Conservation (phyloP, 2,888 invertebrate species). For the Cephus pulcher region DNA sequence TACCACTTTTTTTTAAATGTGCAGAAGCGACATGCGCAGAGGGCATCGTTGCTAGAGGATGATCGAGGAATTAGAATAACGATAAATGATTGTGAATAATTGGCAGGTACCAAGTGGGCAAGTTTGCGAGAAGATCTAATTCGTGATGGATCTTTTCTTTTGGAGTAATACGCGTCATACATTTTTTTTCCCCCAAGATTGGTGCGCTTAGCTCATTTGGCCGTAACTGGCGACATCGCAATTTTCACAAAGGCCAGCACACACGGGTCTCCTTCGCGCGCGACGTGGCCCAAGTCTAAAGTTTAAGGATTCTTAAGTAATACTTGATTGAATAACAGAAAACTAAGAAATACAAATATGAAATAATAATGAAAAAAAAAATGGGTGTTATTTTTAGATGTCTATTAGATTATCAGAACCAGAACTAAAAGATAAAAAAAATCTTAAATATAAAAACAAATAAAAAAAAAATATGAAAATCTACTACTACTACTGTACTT, state of each 20-base stretch:
- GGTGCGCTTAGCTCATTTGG: background rate
- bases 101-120: background rate
- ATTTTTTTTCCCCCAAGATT: background rate
- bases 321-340: conserved; percentile 48
- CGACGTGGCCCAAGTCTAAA: conserved; percentile 50
- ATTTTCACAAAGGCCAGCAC: background rate
- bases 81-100: background rate
- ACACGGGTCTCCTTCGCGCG: conserved; percentile 34
- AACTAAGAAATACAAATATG: conserved; percentile 47
- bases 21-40: background rate
- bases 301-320: conserved; percentile 52
- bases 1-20: background rate
- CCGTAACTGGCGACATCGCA: conserved; percentile 17
- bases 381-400: conserved; percentile 67
- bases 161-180: background rate
- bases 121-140: background rate
- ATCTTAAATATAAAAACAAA: conserved; percentile 34
- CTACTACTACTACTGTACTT: conserved; percentile 45
- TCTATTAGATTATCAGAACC: conserved; percentile 66
- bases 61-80: background rate
- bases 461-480: conserved; percentile 42
- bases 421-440: conserved; percentile 64
- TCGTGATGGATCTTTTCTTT: background rate
- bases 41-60: background rate
- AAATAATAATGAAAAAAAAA: conserved; percentile 57